A percentile compares a stretch with the other conserved stretches of the same genome.
These are phyloP conservation scores for Casuarius casuarius DNA, from an alignment of 2,113 vertebrate species.

Conservation along the genomic window DNA sequence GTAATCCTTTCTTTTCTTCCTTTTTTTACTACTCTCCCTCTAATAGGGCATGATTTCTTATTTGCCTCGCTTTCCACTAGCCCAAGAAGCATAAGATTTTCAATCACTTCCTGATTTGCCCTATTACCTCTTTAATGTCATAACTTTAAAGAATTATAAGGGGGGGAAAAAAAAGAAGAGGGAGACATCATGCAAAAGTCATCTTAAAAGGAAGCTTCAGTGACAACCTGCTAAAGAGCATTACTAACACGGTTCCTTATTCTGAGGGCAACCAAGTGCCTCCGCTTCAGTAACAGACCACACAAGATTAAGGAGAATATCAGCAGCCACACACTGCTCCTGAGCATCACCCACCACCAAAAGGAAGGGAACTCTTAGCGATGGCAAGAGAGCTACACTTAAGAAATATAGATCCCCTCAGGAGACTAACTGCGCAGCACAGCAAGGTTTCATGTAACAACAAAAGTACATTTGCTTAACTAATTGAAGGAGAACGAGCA, in stretches of 20 bases:
- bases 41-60: not conserved
- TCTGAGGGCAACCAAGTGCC: not conserved
- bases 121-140: not conserved
- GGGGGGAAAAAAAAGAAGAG: not conserved
- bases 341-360: not conserved
- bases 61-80: not conserved
- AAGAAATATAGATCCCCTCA: not conserved
- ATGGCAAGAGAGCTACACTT: not conserved
- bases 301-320: not conserved
- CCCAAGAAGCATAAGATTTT: not conserved
- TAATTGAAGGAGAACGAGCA: not conserved
- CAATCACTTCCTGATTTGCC: not conserved
- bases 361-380: not conserved
- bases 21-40: not conserved
- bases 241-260: not conserved
- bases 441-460: not conserved
- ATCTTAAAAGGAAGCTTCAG: not conserved
- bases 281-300: not conserved
- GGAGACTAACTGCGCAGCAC: not conserved
- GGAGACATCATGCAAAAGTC: not conserved
- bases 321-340: not conserved
- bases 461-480: not conserved
- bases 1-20: not conserved
- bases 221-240: not conserved
- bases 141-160: not conserved